phyloP scores from a whole-genome alignment of 2,797 vertebrate species.

The Tinamus major region DNA sequence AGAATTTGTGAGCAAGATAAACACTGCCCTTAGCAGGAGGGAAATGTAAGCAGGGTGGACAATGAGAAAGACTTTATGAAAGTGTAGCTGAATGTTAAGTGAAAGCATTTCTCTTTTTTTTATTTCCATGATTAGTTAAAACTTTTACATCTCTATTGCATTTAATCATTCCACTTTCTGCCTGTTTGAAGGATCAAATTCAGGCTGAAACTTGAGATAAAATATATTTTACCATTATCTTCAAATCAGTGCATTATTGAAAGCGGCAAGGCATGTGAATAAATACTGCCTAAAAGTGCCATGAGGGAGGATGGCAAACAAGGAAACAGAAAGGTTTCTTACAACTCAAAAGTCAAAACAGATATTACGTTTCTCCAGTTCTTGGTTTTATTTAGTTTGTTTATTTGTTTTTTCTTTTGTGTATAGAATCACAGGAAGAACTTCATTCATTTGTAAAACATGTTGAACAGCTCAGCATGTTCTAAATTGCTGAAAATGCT shows the following conservation, averaged over 20 bases:
- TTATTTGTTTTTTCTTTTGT: neutral
- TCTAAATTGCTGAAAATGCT: conserved; percentile 15
- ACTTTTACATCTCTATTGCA: neutral
- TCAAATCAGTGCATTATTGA: conserved; percentile 41
- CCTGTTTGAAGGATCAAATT: conserved; percentile 33
- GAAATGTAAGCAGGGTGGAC: conserved; percentile 5
- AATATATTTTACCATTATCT: conserved; percentile 55
- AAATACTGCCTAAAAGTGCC: conserved; percentile 13
- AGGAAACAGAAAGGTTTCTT: conserved; percentile 9
- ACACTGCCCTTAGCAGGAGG: neutral
- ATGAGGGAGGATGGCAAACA: conserved; percentile 21
- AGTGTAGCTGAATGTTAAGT: neutral
- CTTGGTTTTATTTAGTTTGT: neutral
- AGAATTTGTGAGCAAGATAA: neutral
- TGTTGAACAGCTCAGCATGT: neutral
- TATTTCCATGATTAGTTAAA: conserved; percentile 24
- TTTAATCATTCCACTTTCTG: conserved; percentile 15
- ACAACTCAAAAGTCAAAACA: conserved; percentile 47
- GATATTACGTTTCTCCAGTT: neutral
- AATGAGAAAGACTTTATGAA: conserved; percentile 1
- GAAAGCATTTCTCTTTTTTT: conserved; percentile 12
- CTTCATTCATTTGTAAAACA: conserved; percentile 13
- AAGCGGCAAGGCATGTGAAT: conserved; percentile 30
- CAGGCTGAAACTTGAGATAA: conserved; percentile 26
- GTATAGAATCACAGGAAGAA: neutral